Conservation (phyloP, 2,113 vertebrate species). For the Cephalopterus ornatus region DNA sequence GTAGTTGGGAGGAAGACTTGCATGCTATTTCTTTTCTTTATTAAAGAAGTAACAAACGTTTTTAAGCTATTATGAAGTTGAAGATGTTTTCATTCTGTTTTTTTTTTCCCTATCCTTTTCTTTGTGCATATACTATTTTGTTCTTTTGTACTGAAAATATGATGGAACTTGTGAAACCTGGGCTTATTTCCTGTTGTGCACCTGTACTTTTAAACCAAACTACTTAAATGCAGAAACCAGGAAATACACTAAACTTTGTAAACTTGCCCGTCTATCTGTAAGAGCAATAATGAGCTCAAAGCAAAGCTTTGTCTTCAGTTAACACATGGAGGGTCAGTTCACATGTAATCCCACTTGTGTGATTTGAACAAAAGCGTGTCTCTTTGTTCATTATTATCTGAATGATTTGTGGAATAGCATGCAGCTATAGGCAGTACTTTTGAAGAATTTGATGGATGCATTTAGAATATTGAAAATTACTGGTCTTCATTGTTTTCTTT, state of each 20-base stretch:
- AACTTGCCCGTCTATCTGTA: neutral
- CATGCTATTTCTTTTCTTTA: neutral
- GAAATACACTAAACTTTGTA: neutral
- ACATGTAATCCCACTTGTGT: neutral
- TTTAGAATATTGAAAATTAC: neutral
- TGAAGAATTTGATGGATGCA: neutral
- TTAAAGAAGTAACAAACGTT: neutral
- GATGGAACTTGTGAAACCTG: neutral
- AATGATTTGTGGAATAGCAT: neutral
- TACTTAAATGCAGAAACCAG: neutral
- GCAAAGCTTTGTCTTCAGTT: conserved; percentile 31
- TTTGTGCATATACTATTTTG: neutral
- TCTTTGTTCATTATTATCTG: conserved; percentile 21
- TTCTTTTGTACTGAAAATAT: neutral
- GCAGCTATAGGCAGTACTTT: neutral
- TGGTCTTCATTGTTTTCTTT: neutral
- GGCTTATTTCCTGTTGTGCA: neutral
- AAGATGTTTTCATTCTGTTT: neutral
- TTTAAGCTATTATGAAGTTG: neutral
- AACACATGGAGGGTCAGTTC: neutral
- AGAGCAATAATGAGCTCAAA: conserved; percentile 21
- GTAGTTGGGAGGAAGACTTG: neutral
- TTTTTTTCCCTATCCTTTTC: neutral
- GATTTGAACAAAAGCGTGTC: conserved; percentile 35
- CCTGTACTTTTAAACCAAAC: neutral